phyloP scores from a whole-genome alignment of 2,797 vertebrate genomes.

The Myioborus melanocephalus region DNA sequence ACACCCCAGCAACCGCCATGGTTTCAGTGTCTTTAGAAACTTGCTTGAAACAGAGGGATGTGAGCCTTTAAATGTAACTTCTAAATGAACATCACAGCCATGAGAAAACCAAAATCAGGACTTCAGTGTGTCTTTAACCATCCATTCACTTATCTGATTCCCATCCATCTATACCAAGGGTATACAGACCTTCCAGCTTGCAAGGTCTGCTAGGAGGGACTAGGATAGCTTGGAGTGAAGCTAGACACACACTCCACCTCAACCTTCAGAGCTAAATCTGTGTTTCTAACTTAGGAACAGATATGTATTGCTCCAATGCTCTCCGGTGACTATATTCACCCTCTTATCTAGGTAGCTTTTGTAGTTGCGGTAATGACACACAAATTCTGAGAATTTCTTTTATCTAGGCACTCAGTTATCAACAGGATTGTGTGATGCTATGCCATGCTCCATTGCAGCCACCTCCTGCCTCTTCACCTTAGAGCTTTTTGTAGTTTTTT shows the following conservation, averaged over 20 bases:
- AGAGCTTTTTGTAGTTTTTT: neutral
- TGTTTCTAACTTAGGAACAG: neutral
- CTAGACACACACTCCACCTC: neutral
- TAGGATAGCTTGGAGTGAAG: neutral
- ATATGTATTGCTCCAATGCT: neutral
- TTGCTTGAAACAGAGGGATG: neutral
- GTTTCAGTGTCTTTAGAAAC: neutral
- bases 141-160: neutral
- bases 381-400: neutral
- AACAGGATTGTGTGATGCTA: neutral
- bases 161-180: neutral
- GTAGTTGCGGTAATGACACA: neutral
- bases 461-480: neutral
- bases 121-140: neutral
- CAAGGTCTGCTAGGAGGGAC: neutral
- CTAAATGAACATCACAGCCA: neutral
- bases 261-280: neutral
- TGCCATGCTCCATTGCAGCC: neutral
- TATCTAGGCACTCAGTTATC: neutral
- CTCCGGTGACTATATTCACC: neutral
- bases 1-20: neutral
- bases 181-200: neutral
- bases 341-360: neutral
- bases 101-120: neutral
- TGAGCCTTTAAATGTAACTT: neutral